Percentiles rank a stretch among this genome's conserved stretches.
Conservation (phyloP, 1,140 invertebrate genomes). For the Chymomyza costata region DNA sequence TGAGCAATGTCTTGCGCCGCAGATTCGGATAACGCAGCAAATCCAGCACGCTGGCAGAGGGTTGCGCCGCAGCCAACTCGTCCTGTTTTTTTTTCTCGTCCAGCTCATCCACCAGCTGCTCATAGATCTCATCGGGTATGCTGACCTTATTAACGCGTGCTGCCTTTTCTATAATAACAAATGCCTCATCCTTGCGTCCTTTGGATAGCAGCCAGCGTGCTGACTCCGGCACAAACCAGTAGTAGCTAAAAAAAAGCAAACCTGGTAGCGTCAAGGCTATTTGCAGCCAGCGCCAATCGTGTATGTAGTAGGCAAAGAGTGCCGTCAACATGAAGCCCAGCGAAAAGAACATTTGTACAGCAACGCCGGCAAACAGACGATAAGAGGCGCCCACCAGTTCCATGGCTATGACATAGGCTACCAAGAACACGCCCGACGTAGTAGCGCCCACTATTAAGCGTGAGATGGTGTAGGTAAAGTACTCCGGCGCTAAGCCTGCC, state of each 20-base stretch:
- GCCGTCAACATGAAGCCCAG: slow-evolving; percentile 85
- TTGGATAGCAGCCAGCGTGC: slow-evolving; percentile 87
- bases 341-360: slow-evolving; percentile 87
- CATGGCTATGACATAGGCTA: slow-evolving; percentile 87
- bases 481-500: slow-evolving; percentile 82
- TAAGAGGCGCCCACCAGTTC: slow-evolving; percentile 88
- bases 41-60: slow-evolving; percentile 79
- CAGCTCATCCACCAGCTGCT: slow-evolving; percentile 77
- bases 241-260: slow-evolving; percentile 84
- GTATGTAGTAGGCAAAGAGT: slow-evolving; percentile 83
- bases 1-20: slow-evolving; percentile 82
- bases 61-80: slow-evolving; percentile 47
- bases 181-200: slow-evolving; percentile 83
- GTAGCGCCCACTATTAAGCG: slow-evolving; percentile 84
- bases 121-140: slow-evolving; percentile 78
- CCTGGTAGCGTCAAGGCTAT: slow-evolving; percentile 84
- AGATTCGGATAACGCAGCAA: slow-evolving; percentile 84
- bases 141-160: slow-evolving; percentile 81
- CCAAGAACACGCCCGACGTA: slow-evolving; percentile 85
- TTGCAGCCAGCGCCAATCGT: slow-evolving; percentile 85
- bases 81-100: slow-evolving; percentile 54
- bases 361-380: slow-evolving; percentile 84
- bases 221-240: slow-evolving; percentile 91
- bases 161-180: slow-evolving; percentile 81
- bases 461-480: slow-evolving; percentile 81